Percentiles rank a stretch among this genome's conserved stretches.
Conservation (phyloP, 1,140 invertebrate species). For the Aphelenchoides avenae region DNA sequence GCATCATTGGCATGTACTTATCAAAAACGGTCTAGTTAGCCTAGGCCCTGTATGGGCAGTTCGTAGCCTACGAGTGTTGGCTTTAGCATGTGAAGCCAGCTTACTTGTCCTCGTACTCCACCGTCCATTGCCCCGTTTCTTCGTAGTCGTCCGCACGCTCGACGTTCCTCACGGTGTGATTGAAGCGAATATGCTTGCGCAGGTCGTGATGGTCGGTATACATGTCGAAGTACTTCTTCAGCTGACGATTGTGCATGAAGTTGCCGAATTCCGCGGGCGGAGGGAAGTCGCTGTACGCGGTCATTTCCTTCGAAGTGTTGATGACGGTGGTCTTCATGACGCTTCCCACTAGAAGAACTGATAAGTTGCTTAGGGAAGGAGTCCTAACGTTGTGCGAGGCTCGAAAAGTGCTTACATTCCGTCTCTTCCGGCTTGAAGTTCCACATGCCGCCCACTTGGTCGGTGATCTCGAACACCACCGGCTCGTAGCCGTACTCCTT, state of each 20-base stretch:
- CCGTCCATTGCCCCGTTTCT: slow-evolving; percentile 36
- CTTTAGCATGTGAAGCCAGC: no score
- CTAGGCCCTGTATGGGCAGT: no score
- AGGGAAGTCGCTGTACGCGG: slow-evolving; percentile 62
- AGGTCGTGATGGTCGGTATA: slow-evolving; percentile 61
- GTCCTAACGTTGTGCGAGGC: no score
- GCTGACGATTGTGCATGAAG: slow-evolving; percentile 61
- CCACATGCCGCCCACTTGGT: slow-evolving; percentile 61
- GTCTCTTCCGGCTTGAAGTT: slow-evolving; percentile 44
- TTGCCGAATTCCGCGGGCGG: slow-evolving; percentile 58
- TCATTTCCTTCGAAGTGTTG: slow-evolving; percentile 63
- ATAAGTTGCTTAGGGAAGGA: no score
- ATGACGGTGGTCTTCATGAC: slow-evolving; percentile 61
- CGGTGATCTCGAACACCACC: slow-evolving; percentile 61
- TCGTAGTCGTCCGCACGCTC: slow-evolving; percentile 24
- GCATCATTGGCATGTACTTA: no score
- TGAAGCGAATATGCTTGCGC: slow-evolving; percentile 50
- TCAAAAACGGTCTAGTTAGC: no score
- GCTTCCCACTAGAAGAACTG: no score
- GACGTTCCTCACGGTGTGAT: slow-evolving; percentile 35
- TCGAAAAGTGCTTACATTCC: slow-evolving; percentile 17
- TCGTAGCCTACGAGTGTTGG: no score
- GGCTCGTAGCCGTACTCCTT: slow-evolving; percentile 41
- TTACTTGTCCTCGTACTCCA: slow-evolving; percentile 46
- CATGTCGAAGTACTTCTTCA: slow-evolving; percentile 60